Percentiles rank a stretch among this genome's conserved stretches.
These are phyloP conservation scores for Homarus americanus DNA, from an alignment of 1,140 invertebrate species.

Conservation along the genomic window DNA sequence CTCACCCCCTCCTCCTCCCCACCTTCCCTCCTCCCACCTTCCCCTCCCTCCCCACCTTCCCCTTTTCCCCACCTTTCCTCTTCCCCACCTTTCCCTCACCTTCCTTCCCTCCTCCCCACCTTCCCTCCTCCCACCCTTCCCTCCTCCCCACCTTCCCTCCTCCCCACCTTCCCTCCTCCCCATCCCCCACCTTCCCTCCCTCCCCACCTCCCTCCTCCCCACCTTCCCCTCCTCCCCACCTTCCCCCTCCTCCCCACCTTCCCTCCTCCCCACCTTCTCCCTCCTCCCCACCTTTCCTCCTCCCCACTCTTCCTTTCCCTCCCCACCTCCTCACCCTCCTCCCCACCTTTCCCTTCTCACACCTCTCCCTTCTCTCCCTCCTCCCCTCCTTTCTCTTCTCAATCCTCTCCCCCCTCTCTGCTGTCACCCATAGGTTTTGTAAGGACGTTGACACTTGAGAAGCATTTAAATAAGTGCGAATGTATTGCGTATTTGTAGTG, in stretches of 20 bases:
- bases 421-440: no score
- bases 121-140: neutral
- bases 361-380: conserved; percentile 14
- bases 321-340: neutral
- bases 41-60: neutral
- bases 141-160: neutral
- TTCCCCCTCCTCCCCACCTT: neutral
- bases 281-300: neutral
- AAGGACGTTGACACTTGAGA: no score
- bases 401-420: neutral
- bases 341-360: neutral
- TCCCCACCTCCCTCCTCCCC: neutral
- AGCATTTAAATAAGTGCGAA: no score
- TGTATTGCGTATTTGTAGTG: no score
- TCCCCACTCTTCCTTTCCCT: no score
- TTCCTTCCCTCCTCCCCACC: neutral
- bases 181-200: neutral
- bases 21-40: neutral
- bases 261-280: neutral
- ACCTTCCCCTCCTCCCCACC: neutral
- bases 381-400: neutral
- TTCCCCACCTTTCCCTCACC: neutral
- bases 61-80: neutral
- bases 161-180: neutral
- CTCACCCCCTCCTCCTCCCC: neutral